phyloP scores from a whole-genome alignment of 92 coral and sea anemone species.

The Parazoanthus atlanticus region DNA sequence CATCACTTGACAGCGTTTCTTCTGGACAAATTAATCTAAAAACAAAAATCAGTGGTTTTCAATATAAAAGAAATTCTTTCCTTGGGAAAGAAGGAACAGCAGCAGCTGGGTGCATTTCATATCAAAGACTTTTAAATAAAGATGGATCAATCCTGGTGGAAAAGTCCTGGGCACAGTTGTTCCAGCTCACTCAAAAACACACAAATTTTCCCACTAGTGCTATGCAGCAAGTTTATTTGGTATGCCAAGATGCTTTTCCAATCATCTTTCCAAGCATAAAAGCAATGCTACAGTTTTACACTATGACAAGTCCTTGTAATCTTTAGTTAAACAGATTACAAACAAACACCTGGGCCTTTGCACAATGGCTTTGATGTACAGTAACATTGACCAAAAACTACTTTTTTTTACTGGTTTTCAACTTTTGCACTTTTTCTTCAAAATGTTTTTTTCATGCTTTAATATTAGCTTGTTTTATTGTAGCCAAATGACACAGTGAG shows the following conservation, averaged over 20 bases:
- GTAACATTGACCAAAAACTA: slow-evolving; percentile 4
- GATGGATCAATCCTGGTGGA: no score
- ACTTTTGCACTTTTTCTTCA: slow-evolving; percentile 28
- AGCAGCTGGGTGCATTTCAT: no score
- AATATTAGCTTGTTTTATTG: not conserved
- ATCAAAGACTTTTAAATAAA: no score
- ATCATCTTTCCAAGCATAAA: not conserved
- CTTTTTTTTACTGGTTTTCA: not conserved
- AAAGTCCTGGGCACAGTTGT: no score
- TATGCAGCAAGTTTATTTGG: slow-evolving; percentile 34
- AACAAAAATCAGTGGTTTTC: no score
- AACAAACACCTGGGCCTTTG: slow-evolving; percentile 32
- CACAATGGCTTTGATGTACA: slow-evolving; percentile 47
- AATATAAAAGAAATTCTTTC: no score
- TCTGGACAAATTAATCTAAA: no score
- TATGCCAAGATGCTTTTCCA: slow-evolving; percentile 13
- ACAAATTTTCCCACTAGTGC: not conserved
- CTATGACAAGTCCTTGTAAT: slow-evolving; percentile 40
- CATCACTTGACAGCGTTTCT: no score
- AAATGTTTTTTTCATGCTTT: not conserved
- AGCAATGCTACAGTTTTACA: slow-evolving; percentile 4
- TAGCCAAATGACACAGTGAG: no score
- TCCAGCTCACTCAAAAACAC: not conserved
- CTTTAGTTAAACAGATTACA: slow-evolving; percentile 14
- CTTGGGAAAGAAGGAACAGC: no score